These are phyloP conservation scores for Exocentrus adspersus DNA, from an alignment of 2,888 invertebrate species.

Conservation along the genomic window DNA sequence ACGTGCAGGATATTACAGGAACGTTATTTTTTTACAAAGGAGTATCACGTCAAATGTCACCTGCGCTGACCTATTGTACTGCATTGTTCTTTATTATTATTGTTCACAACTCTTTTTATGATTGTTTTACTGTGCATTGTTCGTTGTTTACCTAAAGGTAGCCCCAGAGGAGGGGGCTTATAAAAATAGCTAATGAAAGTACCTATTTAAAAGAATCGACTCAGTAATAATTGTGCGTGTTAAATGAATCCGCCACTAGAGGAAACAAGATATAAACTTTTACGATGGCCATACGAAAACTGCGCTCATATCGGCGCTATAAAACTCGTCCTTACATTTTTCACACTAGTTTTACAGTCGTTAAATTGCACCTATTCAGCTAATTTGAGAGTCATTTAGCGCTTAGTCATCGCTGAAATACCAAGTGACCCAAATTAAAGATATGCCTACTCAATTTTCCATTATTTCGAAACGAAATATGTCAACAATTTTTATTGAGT, in stretches of 20 bases:
- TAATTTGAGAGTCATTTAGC: neutral
- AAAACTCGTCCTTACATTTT: conserved; percentile 8
- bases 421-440: no score
- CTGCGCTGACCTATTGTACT: conserved; percentile 40
- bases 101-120: conserved; percentile 18
- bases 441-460: no score
- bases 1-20: conserved; percentile 49
- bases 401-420: neutral
- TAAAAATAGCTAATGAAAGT: no score
- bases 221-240: no score
- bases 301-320: neutral
- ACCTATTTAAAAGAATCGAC: neutral
- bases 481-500: no score
- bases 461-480: no score
- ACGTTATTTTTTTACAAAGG: conserved; percentile 36
- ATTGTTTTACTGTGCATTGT: conserved; percentile 36
- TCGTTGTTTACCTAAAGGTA: conserved; percentile 25
- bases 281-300: conserved; percentile 1
- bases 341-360: neutral
- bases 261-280: neutral
- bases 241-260: no score
- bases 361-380: conserved; percentile 10
- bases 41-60: conserved; percentile 41
- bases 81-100: conserved; percentile 40
- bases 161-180: neutral